phyloP scores from a whole-genome alignment of 2,113 vertebrate species.

The Dinomys branickii region DNA sequence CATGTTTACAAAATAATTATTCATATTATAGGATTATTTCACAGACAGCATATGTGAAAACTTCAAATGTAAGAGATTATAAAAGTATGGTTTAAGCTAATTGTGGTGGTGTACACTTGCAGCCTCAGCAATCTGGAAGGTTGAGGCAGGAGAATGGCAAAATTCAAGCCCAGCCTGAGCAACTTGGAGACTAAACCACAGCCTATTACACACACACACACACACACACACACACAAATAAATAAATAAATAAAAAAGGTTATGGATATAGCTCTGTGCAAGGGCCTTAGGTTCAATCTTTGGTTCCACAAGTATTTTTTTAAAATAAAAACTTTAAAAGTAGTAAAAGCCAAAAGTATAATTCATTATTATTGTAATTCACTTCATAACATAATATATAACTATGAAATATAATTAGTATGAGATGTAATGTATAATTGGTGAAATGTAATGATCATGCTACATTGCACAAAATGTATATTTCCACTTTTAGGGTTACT shows the following conservation, averaged over 20 bases:
- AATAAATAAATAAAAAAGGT: not conserved
- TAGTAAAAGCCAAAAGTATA: not conserved
- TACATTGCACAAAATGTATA: not conserved
- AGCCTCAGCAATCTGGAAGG: not conserved
- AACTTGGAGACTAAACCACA: not conserved
- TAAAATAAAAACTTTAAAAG: not conserved
- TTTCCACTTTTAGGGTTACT: conserved; percentile 38
- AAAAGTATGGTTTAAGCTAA: not conserved
- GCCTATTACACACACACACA: no score
- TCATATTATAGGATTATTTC: not conserved
- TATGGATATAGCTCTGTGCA: not conserved
- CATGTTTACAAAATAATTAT: not conserved
- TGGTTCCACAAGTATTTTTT: not conserved
- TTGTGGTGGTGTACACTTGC: not conserved
- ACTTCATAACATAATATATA: not conserved
- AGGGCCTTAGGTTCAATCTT: not conserved
- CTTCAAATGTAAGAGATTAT: not conserved
- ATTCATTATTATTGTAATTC: not conserved
- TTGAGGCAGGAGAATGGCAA: not conserved
- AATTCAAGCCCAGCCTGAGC: not conserved
- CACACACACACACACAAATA: no score
- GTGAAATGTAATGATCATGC: not conserved
- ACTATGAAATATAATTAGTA: no score
- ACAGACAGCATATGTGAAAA: not conserved
- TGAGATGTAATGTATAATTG: not conserved